Percentiles rank a stretch among this genome's conserved stretches.
phyloP scores from a whole-genome alignment of 1,140 invertebrate species.

The Drosophila hydei region DNA sequence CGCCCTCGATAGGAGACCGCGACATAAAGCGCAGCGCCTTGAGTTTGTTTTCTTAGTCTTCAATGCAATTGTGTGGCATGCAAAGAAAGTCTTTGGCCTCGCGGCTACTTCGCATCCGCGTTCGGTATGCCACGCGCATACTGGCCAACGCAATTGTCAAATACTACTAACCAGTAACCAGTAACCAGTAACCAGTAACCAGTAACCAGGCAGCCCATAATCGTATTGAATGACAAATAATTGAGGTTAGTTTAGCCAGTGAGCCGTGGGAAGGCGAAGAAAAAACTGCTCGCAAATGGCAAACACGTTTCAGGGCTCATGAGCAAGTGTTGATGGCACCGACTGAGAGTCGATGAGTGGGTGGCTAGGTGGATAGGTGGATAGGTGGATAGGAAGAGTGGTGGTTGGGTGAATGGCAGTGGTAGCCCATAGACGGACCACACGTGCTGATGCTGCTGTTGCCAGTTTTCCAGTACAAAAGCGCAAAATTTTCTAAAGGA shows the following conservation, averaged over 20 bases:
- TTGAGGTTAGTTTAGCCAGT: constrained; percentile 78
- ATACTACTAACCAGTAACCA: constrained; percentile 27
- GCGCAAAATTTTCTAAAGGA: constrained; percentile 79
- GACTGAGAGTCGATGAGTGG: constrained; percentile 34
- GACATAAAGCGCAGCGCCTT: constrained; percentile 27
- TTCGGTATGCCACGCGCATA: constrained; percentile 64
- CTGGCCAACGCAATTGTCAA: constrained; percentile 56
- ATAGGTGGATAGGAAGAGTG: too few species aligned
- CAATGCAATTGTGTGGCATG: constrained; percentile 44
- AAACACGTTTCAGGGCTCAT: constrained; percentile 76
- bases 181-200: background rate
- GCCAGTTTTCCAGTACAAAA: constrained; percentile 69
- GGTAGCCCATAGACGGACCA: constrained; percentile 36
- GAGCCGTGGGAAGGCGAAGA: constrained; percentile 47
- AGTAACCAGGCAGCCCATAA: constrained; percentile 52
- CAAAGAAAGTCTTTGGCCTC: constrained; percentile 14
- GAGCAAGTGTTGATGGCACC: constrained; percentile 65
- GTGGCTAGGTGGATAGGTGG: constrained; percentile 20
- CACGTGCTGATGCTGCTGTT: constrained; percentile 54
- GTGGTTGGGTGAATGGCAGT: too few species aligned
- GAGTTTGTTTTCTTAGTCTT: constrained; percentile 75
- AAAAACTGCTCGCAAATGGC: constrained; percentile 70
- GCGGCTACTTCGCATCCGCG: constrained; percentile 17
- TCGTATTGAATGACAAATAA: constrained; percentile 81
- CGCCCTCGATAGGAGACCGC: constrained; percentile 21